Conservation (phyloP, 2,888 invertebrate genomes). For the Strigamia transsilvanica region DNA sequence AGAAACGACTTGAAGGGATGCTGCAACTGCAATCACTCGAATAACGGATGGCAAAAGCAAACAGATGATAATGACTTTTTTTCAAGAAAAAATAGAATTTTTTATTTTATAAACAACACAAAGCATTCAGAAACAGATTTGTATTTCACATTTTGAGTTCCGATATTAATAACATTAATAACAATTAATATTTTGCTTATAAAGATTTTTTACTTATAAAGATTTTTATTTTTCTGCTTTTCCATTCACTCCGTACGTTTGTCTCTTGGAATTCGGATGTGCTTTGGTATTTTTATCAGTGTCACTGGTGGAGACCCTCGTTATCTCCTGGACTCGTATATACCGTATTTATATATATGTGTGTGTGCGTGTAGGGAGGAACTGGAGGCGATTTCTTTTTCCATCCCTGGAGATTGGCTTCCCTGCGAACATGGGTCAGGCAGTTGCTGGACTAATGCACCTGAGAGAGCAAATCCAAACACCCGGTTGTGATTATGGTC, state of each 20-base stretch:
- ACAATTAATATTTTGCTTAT: too few species aligned
- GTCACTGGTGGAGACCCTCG: neutral
- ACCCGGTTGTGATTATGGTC: constrained; percentile 26
- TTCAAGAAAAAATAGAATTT: neutral
- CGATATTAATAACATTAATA: too few species aligned
- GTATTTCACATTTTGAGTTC: too few species aligned
- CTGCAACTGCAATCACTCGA: constrained; percentile 11
- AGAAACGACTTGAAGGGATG: constrained; percentile 38
- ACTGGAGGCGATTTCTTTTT: constrained; percentile 26
- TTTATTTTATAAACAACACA: neutral
- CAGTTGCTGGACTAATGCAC: constrained; percentile 35
- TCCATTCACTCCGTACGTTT: neutral
- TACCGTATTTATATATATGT: neutral
- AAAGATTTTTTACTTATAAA: too few species aligned
- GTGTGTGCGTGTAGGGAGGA: neutral
- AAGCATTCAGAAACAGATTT: neutral
- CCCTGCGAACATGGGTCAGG: neutral
- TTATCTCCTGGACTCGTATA: constrained; percentile 17
- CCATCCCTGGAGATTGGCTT: constrained; percentile 27
- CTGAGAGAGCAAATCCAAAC: constrained; percentile 43
- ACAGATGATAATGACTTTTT: constrained; percentile 2
- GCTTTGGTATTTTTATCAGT: constrained; percentile 30
- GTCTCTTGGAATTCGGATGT: constrained; percentile 24
- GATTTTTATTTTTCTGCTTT: neutral
- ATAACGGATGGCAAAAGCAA: neutral